These are phyloP conservation scores for Corythornis madagascariensis DNA, from an alignment of 2,113 vertebrate species.

Conservation along the genomic window DNA sequence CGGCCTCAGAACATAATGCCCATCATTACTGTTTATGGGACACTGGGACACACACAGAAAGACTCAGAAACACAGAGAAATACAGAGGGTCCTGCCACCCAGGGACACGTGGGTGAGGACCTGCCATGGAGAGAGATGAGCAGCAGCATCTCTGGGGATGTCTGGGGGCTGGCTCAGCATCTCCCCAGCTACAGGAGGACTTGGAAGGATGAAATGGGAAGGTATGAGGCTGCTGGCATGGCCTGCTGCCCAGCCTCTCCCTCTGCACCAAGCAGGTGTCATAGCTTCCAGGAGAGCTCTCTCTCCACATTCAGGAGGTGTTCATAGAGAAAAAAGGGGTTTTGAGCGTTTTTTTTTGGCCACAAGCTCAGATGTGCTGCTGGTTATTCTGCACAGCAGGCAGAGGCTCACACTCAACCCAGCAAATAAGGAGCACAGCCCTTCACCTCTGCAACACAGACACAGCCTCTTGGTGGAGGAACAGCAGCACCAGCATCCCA, in stretches of 20 bases:
- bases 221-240: accelerated
- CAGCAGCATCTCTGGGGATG: neutral
- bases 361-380: accelerated
- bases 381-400: neutral
- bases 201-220: neutral
- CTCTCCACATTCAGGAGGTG: accelerated
- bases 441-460: accelerated
- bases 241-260: neutral
- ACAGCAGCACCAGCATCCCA: neutral
- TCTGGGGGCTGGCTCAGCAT: neutral
- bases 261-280: neutral
- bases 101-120: neutral
- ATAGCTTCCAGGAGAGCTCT: neutral
- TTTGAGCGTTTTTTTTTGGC: neutral
- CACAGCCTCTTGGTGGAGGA: neutral
- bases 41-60: accelerated
- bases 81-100: neutral
- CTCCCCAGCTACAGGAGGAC: neutral
- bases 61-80: neutral
- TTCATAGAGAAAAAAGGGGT: accelerated
- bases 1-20: neutral
- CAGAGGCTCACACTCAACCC: neutral
- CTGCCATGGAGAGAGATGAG: neutral
- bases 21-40: neutral
- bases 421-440: neutral